Evolutionary conservation across 2,888 invertebrate species (phyloP).

Genomic region (Cordilura impudica): DNA sequence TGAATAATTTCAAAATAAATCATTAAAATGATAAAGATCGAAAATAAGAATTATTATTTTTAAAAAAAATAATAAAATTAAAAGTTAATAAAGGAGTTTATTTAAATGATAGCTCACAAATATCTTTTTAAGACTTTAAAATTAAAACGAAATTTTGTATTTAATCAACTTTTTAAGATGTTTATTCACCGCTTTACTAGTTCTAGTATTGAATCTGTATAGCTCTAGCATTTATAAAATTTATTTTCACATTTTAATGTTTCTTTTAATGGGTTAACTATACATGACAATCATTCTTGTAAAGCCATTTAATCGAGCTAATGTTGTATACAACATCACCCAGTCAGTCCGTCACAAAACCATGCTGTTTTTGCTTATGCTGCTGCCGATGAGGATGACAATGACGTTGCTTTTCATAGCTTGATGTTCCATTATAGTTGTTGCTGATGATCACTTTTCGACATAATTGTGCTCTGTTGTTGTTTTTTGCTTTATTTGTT

Average conservation of each 20-base stretch:
- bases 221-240: too few species aligned
- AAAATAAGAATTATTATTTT: too few species aligned
- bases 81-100: too few species aligned
- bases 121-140: too few species aligned
- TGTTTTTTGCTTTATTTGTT: conserved; percentile 19
- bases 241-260: background rate
- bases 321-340: background rate
- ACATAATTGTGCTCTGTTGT: conserved; percentile 55
- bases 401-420: conserved; percentile 45
- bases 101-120: too few species aligned
- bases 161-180: too few species aligned
- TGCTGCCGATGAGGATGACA: conserved; percentile 44
- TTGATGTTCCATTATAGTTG: conserved; percentile 15
- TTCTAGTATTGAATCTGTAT: background rate
- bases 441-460: conserved; percentile 55
- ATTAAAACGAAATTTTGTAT: too few species aligned
- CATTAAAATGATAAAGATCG: too few species aligned
- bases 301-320: conserved; percentile 38
- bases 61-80: too few species aligned
- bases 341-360: background rate
- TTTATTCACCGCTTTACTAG: background rate
- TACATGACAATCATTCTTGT: conserved; percentile 51
- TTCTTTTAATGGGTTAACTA: conserved; percentile 48
- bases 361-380: background rate
- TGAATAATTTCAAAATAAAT: too few species aligned